Percentiles rank a stretch among this genome's conserved stretches.
phyloP scores from a whole-genome alignment of 2,797 vertebrate species.

The Argyrosomus regius region DNA sequence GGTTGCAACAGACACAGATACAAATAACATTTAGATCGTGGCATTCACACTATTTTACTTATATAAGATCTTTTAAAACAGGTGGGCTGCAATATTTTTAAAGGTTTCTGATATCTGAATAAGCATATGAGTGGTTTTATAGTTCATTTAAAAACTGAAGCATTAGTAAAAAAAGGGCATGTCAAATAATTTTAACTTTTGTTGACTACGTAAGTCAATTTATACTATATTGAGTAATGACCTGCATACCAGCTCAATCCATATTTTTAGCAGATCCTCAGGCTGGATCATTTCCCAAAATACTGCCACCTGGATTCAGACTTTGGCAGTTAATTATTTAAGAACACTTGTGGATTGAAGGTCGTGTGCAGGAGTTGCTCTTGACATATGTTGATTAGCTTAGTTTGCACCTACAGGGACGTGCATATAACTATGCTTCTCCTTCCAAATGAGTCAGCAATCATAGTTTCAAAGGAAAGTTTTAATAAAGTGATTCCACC shows the following conservation, averaged over 20 bases:
- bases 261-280: neutral
- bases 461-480: no score
- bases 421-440: neutral
- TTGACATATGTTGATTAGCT: neutral
- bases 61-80: neutral
- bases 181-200: neutral
- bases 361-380: slow-evolving; percentile 12
- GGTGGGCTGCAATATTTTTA: neutral
- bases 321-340: neutral
- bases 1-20: neutral
- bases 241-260: neutral
- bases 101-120: neutral
- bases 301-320: neutral
- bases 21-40: slow-evolving; percentile 3
- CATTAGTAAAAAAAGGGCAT: neutral
- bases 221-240: neutral
- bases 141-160: neutral
- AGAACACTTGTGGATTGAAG: neutral
- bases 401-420: neutral
- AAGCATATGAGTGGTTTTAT: neutral
- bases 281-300: neutral
- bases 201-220: neutral
- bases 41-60: neutral
- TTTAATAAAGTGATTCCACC: slow-evolving; percentile 1
- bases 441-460: slow-evolving; percentile 18